These are phyloP conservation scores for Anastatus disparis DNA, from an alignment of 1,140 invertebrate genomes.

Conservation along the genomic window DNA sequence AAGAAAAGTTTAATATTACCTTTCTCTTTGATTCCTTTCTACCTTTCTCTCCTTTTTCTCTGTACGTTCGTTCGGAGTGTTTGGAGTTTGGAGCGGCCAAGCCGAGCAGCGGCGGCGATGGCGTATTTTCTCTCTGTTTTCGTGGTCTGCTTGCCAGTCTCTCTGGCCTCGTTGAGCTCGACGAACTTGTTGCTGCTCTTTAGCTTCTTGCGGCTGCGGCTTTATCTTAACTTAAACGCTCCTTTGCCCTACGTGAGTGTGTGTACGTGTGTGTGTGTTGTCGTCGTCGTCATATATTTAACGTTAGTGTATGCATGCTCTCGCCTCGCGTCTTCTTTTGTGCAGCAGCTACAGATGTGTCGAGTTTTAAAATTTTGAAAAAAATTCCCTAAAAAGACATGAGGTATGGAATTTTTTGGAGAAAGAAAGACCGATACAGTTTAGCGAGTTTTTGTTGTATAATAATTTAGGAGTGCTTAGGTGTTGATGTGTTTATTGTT, in stretches of 20 bases:
- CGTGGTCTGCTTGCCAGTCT: conserved; percentile 26
- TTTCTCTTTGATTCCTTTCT: not conserved
- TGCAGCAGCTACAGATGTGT: too few relatives aligned
- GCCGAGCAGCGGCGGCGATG: not conserved
- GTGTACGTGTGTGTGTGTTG: not conserved
- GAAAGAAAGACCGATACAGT: too few relatives aligned
- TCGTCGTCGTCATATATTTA: too few relatives aligned
- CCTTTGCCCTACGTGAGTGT: not conserved
- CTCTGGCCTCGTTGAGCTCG: conserved; percentile 34
- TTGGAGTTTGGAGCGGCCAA: not conserved
- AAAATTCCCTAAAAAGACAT: too few relatives aligned
- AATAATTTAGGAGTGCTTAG: too few relatives aligned
- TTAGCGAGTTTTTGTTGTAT: too few relatives aligned
- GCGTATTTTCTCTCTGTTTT: too few relatives aligned
- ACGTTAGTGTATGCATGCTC: too few relatives aligned
- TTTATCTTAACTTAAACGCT: not conserved
- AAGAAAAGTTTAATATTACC: not conserved
- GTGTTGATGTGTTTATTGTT: too few relatives aligned
- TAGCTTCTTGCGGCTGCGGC: conserved; percentile 1
- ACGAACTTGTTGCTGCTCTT: conserved; percentile 30
- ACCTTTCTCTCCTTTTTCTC: not conserved
- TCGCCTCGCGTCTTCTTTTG: too few relatives aligned
- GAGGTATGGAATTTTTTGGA: too few relatives aligned
- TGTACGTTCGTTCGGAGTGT: not conserved
- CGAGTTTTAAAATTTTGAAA: too few relatives aligned